Evolutionary conservation across 2,888 invertebrate genomes (phyloP), one percentile per base, ranked within the genome.

Genomic region (Scrobipalpa costella): DNA sequence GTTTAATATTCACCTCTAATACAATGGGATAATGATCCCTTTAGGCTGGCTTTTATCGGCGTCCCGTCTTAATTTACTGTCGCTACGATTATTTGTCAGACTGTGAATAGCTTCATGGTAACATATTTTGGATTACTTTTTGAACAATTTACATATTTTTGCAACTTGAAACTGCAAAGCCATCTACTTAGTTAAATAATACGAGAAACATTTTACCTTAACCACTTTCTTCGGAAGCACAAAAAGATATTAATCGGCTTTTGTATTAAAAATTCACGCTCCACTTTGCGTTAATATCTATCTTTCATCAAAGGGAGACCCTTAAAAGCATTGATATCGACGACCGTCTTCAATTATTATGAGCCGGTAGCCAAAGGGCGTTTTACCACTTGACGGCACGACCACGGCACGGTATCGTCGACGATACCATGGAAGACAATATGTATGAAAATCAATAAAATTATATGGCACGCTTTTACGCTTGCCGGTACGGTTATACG

Each of bases 241-340:
- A 19, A 38, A 59, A 38, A 27, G 57, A 36, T 15, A 61, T 38
- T 57, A 38, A 50, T 27, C 9, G 21, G 44, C 36, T 57, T 61
- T 57, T 57, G 34, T 57, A 40, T 52, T 61, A 34, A 61, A 61
- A 64, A 61, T 61, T 55, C 58, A 62, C 63, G 62, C 49, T 49
- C 50, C 50, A 44, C 36, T 61, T 59, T 1, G 21, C 36, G 61
- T 61, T 63, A 63, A 64, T 64, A 68, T 66, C 62, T 62, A 62
- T 64, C 63, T 69, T 68, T 68, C 61, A 65, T 66, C 63, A 59
- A 63, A 65, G 58, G 57, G 60, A 64, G 65, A 61, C 64, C 67
- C 64, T 68, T 63, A 65, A 69, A 68, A 66, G 55, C 63, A 69
- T 68, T 67, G 65, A 62, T 66, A 67, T 59, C 38, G 21, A 49